Percentiles rank a stretch among this genome's conserved stretches.
Conservation (phyloP, 2,113 vertebrate genomes). For the Pungitius pungitius region DNA sequence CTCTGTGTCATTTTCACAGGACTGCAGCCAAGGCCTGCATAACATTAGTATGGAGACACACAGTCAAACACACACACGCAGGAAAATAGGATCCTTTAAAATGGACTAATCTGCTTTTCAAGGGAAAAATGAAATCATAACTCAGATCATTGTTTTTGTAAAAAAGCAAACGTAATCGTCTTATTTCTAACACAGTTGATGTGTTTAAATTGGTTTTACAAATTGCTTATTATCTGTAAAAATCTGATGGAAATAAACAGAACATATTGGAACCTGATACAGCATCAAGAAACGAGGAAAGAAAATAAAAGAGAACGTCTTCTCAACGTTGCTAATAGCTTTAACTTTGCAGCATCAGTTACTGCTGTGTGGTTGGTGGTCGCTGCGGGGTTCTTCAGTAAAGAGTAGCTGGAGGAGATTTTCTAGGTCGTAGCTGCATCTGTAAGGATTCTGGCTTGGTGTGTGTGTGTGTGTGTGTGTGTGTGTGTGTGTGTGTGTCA, state of each 20-base stretch:
- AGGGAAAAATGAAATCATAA: conserved; percentile 12
- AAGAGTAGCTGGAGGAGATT: background rate
- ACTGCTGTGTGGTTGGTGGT: background rate
- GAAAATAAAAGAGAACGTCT: background rate
- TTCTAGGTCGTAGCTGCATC: background rate
- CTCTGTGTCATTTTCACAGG: conserved; percentile 33
- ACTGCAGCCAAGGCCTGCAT: conserved; percentile 24
- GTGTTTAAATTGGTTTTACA: background rate
- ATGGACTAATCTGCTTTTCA: conserved; percentile 9
- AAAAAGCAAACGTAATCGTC: background rate
- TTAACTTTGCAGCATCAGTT: background rate
- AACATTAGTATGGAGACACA: conserved; percentile 10
- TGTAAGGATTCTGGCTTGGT: background rate
- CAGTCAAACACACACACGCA: conserved; percentile 4
- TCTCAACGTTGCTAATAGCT: too few relatives aligned
- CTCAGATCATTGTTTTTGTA: background rate
- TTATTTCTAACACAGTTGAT: background rate
- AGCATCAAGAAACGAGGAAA: background rate
- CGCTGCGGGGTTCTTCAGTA: background rate
- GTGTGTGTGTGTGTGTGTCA: conserved; percentile 10
- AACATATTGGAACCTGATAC: background rate
- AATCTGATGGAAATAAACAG: background rate
- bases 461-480: conserved; percentile 3
- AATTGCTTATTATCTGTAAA: background rate
- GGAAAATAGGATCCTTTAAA: conserved; percentile 13